Conservation (phyloP, 2,113 vertebrate species). For the Semnornis frantzii region DNA sequence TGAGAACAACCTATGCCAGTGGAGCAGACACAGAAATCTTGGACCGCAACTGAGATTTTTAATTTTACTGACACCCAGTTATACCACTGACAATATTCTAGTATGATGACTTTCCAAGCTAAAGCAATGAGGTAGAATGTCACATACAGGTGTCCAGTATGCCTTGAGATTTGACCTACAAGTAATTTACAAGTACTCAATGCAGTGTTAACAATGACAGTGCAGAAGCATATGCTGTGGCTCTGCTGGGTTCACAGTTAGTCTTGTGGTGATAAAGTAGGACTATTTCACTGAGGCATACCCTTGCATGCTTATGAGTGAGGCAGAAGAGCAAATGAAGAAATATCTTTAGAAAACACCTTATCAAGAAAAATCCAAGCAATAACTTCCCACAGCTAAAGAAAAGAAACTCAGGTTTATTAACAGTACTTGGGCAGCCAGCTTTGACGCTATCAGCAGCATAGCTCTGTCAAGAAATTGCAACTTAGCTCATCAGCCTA, state of each 20-base stretch:
- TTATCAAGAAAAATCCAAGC: not conserved
- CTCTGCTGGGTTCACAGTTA: not conserved
- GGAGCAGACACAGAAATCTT: not conserved
- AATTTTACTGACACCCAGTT: not conserved
- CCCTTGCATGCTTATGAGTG: not conserved
- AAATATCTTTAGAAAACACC: not conserved
- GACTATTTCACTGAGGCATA: not conserved
- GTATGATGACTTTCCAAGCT: not conserved
- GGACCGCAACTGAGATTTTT: not conserved
- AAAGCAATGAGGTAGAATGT: not conserved
- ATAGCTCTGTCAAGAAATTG: not conserved
- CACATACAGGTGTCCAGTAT: accelerated
- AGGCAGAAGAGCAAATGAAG: not conserved
- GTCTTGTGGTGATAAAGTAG: not conserved
- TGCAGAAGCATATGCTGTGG: not conserved
- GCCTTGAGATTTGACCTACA: not conserved
- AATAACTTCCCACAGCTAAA: not conserved
- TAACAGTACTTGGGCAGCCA: not conserved
- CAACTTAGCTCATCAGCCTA: not conserved
- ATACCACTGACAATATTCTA: not conserved
- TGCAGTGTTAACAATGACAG: not conserved
- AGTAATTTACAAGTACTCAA: not conserved
- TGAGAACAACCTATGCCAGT: not conserved
- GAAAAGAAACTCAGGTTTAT: not conserved
- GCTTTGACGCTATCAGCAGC: not conserved